Conservation (phyloP, 2,888 invertebrate species). For the Drosophila macrothrix region DNA sequence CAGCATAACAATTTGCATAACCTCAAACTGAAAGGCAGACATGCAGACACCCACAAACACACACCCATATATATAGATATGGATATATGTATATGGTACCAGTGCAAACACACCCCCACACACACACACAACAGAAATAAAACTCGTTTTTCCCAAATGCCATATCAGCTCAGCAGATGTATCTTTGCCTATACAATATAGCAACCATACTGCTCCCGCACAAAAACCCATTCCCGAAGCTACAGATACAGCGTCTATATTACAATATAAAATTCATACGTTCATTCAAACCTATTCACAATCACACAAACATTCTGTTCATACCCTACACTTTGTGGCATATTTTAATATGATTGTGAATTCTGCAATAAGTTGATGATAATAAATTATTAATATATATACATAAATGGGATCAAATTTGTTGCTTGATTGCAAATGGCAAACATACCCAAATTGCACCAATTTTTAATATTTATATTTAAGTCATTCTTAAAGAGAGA, state of each 20-base stretch:
- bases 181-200: slow-evolving; percentile 63
- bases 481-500: background rate
- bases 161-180: slow-evolving; percentile 78
- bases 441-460: background rate
- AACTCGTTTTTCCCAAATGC: slow-evolving; percentile 77
- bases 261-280: slow-evolving; percentile 53
- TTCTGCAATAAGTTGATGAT: background rate
- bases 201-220: slow-evolving; percentile 36
- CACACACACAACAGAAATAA: slow-evolving; percentile 61
- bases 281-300: slow-evolving; percentile 16
- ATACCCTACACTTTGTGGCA: slow-evolving; percentile 15
- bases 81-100: background rate
- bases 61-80: background rate
- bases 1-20: slow-evolving; percentile 81
- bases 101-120: slow-evolving; percentile 6
- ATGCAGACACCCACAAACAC: slow-evolving; percentile 26
- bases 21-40: slow-evolving; percentile 77
- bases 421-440: background rate
- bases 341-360: background rate
- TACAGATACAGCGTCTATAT: slow-evolving; percentile 53
- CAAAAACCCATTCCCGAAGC: slow-evolving; percentile 23
- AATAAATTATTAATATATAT: background rate
- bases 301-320: slow-evolving; percentile 8
- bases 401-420: background rate
- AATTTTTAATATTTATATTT: background rate